These are phyloP conservation scores for Muscina levida DNA, from an alignment of 2,888 invertebrate species.

Conservation along the genomic window DNA sequence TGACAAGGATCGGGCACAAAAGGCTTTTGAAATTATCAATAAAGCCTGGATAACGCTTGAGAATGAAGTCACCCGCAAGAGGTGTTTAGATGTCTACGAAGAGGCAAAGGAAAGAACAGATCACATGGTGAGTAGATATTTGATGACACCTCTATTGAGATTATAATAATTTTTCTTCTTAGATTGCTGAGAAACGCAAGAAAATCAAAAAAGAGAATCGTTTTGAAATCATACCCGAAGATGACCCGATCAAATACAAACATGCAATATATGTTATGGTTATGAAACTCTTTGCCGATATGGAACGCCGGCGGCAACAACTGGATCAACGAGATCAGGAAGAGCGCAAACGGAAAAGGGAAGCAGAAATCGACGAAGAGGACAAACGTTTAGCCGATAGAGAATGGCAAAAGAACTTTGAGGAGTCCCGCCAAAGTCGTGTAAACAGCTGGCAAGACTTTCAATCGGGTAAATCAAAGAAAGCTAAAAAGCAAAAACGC, in stretches of 20 bases:
- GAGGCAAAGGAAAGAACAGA: slow-evolving; percentile 97
- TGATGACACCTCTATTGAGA: neutral
- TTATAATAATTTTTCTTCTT: slow-evolving; percentile 35
- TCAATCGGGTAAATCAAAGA: slow-evolving; percentile 85
- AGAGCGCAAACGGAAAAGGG: slow-evolving; percentile 95
- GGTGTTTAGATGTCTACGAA: slow-evolving; percentile 97
- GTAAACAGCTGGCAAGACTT: slow-evolving; percentile 97
- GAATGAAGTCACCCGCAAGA: slow-evolving; percentile 94
- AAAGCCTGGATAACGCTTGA: slow-evolving; percentile 97
- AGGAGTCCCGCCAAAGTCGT: slow-evolving; percentile 95
- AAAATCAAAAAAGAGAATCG: slow-evolving; percentile 96
- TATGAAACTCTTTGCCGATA: slow-evolving; percentile 98
- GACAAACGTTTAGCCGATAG: slow-evolving; percentile 93
- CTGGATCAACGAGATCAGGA: slow-evolving; percentile 94
- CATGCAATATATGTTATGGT: slow-evolving; percentile 99
- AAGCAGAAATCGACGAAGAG: slow-evolving; percentile 95
- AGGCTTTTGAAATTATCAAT: slow-evolving; percentile 95
- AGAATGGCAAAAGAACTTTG: slow-evolving; percentile 99
- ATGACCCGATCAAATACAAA: slow-evolving; percentile 91
- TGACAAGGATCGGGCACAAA: slow-evolving; percentile 95
- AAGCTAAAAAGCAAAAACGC: slow-evolving; percentile 89
- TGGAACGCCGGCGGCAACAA: slow-evolving; percentile 94
- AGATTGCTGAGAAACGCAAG: slow-evolving; percentile 96
- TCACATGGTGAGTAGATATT: slow-evolving; percentile 88
- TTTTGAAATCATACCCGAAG: slow-evolving; percentile 89